These are phyloP conservation scores for Oscheius sp. DNA, from an alignment of 2,888 invertebrate genomes.

Conservation along the genomic window DNA sequence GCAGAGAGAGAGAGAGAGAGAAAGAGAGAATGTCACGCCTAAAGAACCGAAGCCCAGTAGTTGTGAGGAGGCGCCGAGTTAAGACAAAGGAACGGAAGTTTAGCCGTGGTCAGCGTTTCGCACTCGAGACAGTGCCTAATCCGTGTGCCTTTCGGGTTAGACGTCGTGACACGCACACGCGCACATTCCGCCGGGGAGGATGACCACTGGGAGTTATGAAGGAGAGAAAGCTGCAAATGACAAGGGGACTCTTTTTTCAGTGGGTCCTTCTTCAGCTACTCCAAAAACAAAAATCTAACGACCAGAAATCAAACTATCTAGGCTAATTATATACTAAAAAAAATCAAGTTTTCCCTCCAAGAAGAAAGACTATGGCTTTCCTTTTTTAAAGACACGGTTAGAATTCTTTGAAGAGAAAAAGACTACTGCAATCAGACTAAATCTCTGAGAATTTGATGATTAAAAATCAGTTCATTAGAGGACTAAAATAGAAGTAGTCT, in stretches of 20 bases:
- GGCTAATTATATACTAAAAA: background rate
- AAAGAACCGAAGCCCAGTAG: background rate
- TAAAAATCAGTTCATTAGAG: background rate
- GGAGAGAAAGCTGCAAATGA: conserved; percentile 6
- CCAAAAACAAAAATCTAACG: background rate
- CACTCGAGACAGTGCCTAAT: conserved; percentile 26
- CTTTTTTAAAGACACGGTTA: background rate
- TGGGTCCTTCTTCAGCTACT: background rate
- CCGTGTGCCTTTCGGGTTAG: conserved; percentile 27
- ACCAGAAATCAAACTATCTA: background rate
- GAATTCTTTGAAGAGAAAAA: background rate
- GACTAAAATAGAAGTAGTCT: background rate
- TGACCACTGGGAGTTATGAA: background rate
- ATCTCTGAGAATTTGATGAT: background rate
- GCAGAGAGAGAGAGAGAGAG: background rate
- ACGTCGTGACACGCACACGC: background rate
- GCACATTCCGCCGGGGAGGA: background rate
- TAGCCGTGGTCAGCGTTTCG: conserved; percentile 24
- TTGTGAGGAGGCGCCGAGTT: background rate
- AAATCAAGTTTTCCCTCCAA: background rate
- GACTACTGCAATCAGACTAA: background rate
- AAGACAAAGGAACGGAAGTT: conserved; percentile 25
- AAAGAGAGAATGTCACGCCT: background rate
- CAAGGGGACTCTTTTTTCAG: background rate
- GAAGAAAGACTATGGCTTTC: background rate